phyloP scores from a whole-genome alignment of 2,113 vertebrate species.

The Okapia johnstoni region DNA sequence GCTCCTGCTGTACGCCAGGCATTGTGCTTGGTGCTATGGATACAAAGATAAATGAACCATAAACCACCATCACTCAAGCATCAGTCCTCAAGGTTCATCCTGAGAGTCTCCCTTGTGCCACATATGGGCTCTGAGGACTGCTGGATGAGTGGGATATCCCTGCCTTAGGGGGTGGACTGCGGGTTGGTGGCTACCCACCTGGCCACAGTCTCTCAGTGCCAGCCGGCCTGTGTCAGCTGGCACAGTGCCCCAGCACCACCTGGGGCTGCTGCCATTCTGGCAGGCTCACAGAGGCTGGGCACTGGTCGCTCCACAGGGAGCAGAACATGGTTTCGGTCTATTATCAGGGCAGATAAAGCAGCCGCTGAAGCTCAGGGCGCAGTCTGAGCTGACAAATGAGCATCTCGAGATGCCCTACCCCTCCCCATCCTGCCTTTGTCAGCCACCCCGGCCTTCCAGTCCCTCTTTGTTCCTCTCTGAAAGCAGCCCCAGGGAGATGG shows the following conservation, averaged over 20 bases:
- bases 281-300: neutral
- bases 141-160: neutral
- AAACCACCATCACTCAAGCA: fast-evolving
- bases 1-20: neutral
- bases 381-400: constrained; percentile 25
- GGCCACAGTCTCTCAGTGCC: neutral
- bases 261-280: neutral
- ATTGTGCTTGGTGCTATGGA: neutral
- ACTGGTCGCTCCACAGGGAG: neutral
- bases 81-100: neutral
- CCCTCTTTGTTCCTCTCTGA: constrained; percentile 56
- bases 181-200: neutral
- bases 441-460: neutral
- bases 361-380: neutral
- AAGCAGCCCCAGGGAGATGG: constrained; percentile 45
- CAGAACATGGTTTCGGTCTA: constrained; percentile 55
- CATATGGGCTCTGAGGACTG: neutral
- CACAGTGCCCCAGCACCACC: neutral
- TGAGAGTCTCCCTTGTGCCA: neutral
- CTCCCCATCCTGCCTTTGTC: constrained; percentile 49
- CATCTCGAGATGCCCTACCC: neutral
- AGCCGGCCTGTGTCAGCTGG: neutral
- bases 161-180: fast-evolving
- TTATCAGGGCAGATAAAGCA: constrained; percentile 67
- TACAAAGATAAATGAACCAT: neutral